Base-by-base conservation (phyloP, 92 coral and sea anemone genomes). In the Anthopleura xanthogrammica region DNA sequence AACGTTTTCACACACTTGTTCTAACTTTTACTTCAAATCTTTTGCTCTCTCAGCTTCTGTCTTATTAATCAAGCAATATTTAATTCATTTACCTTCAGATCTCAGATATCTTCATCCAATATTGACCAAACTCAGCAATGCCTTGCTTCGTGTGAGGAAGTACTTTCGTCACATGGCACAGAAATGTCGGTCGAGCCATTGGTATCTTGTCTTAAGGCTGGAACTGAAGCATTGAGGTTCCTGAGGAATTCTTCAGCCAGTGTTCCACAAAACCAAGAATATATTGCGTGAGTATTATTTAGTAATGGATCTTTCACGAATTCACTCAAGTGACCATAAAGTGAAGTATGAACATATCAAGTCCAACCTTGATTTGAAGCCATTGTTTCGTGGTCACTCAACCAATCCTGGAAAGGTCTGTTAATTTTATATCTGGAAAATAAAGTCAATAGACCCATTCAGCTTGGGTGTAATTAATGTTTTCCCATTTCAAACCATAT, bases 161-260 rank as follows among this genome's bases (percentile, higher is more conserved):
- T n/a, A 11, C 66, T 81, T 29, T 40, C 74, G 2, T 55, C 24
- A 55, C 75, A 79, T 40, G 50, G 73, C 20, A 14, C 79, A 19
- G 75, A 11, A 20, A 5, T 78, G 57, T 41, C 70, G 70, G 82
- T 83, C 42, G 87, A 83, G 29, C 8, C 81, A 23, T 57, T 86
- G 22, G 57, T 58, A 43, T 72, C 22, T 5, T 90, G 89, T 52
- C 41, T 81, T 6, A 16, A 50, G 74, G 29, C 84, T 43, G 56
- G 4, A 12, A 52, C 82, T 60, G 98, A 91, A 66, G 90, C 90
- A 0, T 90, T 95, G 64, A 84, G 98, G 58, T 87, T 95, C 71
- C 90, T 95, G 60, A 89, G 98, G 52, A 95, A 95, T 81, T 84
- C 98, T 82, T 90, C 95, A 80, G 98, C 90, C 41, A 94, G 86